Percentiles rank a stretch among this genome's conserved stretches.
These are phyloP conservation scores for Seriola quinqueradiata DNA, from an alignment of 2,113 vertebrate genomes.

Conservation along the genomic window DNA sequence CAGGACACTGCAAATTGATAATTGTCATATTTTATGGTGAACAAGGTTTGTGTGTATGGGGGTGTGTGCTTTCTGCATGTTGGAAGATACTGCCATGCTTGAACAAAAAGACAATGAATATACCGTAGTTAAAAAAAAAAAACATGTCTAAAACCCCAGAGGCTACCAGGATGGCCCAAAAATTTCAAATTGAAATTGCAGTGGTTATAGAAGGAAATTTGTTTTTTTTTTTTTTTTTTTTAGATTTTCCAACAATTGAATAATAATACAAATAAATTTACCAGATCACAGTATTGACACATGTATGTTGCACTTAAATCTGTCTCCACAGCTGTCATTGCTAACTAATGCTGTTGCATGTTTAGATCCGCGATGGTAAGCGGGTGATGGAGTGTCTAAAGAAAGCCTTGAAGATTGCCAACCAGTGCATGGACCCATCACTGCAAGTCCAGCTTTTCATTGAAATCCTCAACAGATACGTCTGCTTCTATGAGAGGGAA, in stretches of 20 bases:
- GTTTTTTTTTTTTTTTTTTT: background rate
- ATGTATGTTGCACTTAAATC: background rate
- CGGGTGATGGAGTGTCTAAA: conserved; percentile 99
- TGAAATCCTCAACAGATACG: conserved; percentile 99
- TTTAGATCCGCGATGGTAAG: conserved; percentile 96
- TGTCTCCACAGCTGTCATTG: background rate
- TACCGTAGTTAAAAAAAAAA: too few species aligned
- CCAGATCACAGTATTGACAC: too few species aligned
- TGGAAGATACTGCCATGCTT: too few species aligned
- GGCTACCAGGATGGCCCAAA: too few species aligned
- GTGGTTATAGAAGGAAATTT: background rate
- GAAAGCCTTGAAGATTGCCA: conserved; percentile 98
- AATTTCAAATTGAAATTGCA: background rate
- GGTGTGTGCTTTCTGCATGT: too few species aligned
- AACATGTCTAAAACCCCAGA: too few species aligned
- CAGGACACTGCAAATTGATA: too few species aligned
- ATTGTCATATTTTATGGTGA: too few species aligned
- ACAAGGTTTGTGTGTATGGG: too few species aligned
- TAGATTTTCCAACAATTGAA: background rate
- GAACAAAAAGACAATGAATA: too few species aligned
- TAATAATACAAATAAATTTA: background rate
- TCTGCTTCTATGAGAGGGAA: conserved; percentile 98
- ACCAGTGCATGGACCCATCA: conserved; percentile 99
- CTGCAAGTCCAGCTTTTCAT: conserved; percentile 99
- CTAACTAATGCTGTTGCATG: background rate